A percentile compares a stretch with the other conserved stretches of the same genome.
These are phyloP conservation scores for Penaeus japonicus DNA, from an alignment of 1,140 invertebrate genomes.

Conservation along the genomic window DNA sequence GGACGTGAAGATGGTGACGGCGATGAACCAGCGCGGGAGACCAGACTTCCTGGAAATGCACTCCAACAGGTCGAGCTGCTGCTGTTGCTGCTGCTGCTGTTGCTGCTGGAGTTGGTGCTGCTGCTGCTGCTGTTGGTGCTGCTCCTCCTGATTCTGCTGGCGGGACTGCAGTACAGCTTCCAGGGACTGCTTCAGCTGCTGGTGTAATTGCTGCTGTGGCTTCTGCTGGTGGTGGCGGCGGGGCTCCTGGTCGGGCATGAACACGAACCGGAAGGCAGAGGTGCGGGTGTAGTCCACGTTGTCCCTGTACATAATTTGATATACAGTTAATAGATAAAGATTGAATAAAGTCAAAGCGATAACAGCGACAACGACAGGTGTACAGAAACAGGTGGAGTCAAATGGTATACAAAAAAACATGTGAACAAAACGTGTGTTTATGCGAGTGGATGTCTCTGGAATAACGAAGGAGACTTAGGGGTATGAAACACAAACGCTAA, in stretches of 20 bases:
- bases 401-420: too few relatives aligned
- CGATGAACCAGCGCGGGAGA: slow-evolving; percentile 67
- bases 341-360: too few relatives aligned
- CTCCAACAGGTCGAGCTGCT: slow-evolving; percentile 62
- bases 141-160: slow-evolving; percentile 19
- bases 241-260: slow-evolving; percentile 9
- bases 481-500: too few relatives aligned
- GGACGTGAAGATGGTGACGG: slow-evolving; percentile 64
- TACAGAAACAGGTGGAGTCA: too few relatives aligned
- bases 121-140: slow-evolving; percentile 35
- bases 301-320: background rate
- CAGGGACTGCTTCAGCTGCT: background rate
- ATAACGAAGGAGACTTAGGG: too few relatives aligned
- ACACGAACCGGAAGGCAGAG: background rate
- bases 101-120: background rate
- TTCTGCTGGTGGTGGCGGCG: slow-evolving; percentile 22
- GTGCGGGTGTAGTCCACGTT: background rate
- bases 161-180: background rate
- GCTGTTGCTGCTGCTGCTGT: slow-evolving; percentile 4
- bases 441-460: too few relatives aligned
- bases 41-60: slow-evolving; percentile 69
- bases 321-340: too few relatives aligned
- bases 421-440: too few relatives aligned
- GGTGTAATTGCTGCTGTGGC: background rate
- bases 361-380: too few relatives aligned